Conservation (phyloP, 2,888 invertebrate genomes). For the Eilema caniola region DNA sequence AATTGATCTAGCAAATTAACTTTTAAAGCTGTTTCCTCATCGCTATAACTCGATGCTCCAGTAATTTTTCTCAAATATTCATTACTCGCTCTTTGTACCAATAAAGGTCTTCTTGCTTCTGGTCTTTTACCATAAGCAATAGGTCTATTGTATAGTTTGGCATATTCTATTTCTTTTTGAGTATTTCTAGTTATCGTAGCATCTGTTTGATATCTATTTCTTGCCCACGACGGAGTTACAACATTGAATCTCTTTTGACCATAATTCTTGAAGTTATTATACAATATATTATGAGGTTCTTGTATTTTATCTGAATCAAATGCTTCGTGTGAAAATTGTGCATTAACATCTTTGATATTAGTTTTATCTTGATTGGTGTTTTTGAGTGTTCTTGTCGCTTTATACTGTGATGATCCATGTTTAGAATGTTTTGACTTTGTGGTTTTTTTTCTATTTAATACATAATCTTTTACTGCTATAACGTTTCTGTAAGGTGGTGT, state of each 20-base stretch:
- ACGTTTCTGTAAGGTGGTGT: neutral
- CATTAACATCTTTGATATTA: neutral
- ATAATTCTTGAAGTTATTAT: neutral
- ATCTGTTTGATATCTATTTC: neutral
- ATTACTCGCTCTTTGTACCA: neutral
- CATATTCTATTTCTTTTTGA: neutral
- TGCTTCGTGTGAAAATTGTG: neutral
- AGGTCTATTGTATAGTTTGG: neutral
- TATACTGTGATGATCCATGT: neutral
- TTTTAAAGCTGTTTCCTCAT: constrained; percentile 12
- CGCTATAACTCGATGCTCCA: constrained; percentile 10
- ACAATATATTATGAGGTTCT: neutral
- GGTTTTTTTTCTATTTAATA: neutral
- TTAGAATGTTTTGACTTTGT: no score
- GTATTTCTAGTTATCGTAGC: neutral
- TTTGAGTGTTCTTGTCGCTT: neutral
- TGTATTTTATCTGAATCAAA: neutral
- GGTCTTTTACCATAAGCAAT: neutral
- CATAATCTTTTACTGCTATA: neutral
- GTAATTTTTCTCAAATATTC: neutral
- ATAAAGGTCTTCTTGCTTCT: neutral
- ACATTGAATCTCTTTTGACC: constrained; percentile 12
- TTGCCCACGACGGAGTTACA: neutral
- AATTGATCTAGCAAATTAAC: constrained; percentile 12
- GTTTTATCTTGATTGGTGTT: neutral